Base-by-base conservation (phyloP, 2,888 invertebrate species). In the Lasius fuliginosus region DNA sequence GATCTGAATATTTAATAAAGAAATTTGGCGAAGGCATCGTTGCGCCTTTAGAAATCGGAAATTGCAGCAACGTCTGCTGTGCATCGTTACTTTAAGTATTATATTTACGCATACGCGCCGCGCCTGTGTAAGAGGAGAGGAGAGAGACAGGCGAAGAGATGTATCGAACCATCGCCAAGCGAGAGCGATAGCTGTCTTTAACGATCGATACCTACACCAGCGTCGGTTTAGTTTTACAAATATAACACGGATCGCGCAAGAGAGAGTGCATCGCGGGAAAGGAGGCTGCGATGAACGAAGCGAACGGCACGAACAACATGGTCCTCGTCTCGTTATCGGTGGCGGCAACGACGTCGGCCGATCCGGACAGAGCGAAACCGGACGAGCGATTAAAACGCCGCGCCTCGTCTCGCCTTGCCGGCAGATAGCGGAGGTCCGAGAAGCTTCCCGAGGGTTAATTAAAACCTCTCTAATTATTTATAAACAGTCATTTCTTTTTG, bases 381-480 rank as follows among this genome's bases (percentile, higher is more conserved):
- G 82, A 85, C 86, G 84, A 85, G 90, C 92, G 94, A 94, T 94
- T 94, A 92, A 93, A 93, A 92, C 91, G 88, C 90, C 58, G 79
- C 36, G 56, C 40, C 64, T 36, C 58, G 82, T 84, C 83, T 87
- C 86, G 74, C 46, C 79, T 49, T 58, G 60, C 46, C 90, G 89
- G 83, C 84, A 90, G 88, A 86, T 89, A 86, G 89, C 88, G 87
- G 86, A 85, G 87, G 86, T 90, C 92, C 91, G 91, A 91, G 91
- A 92, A 92, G 91, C 93, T 92, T 94, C 94, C 92, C 92, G 92
- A 92, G 93, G 93, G 93, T 94, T 94, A 94, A 94, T 94, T 94
- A 94, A 94, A 94, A 94, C 93, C 94, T 94, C 94, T 94, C 94
- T 94, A 94, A 94, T 94, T 94, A 94, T 94, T 94, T 94, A 94